Percentiles rank a stretch among this genome's conserved stretches.
These are phyloP conservation scores for Tubiluchus corallicola DNA, from an alignment of 2,888 invertebrate species.

Conservation along the genomic window DNA sequence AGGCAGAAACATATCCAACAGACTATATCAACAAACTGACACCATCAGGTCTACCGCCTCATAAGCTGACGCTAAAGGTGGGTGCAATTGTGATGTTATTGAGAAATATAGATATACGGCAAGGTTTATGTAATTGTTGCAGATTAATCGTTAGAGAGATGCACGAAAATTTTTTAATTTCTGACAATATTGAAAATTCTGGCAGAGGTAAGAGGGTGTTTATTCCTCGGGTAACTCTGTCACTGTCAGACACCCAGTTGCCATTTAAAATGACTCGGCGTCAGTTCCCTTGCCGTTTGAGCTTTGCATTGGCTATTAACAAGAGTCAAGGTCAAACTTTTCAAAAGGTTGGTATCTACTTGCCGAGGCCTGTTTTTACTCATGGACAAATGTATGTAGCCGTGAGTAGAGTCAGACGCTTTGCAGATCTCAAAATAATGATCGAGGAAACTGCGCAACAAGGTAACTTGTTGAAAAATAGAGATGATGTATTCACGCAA, in stretches of 20 bases:
- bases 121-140: constrained; percentile 15
- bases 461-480: too few relatives aligned
- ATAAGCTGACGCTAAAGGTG: constrained; percentile 13
- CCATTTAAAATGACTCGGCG: too few relatives aligned
- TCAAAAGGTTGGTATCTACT: too few relatives aligned
- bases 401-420: too few relatives aligned
- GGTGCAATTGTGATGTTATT: constrained; percentile 15
- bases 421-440: too few relatives aligned
- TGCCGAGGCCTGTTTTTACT: too few relatives aligned
- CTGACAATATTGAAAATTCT: constrained; percentile 9
- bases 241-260: constrained; percentile 6
- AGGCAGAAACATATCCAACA: constrained; percentile 9
- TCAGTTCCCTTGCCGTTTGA: too few relatives aligned
- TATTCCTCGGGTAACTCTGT: constrained; percentile 13
- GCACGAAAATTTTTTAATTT: constrained; percentile 8
- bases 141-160: constrained; percentile 13
- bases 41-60: constrained; percentile 13
- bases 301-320: too few relatives aligned
- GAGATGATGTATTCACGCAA: too few relatives aligned
- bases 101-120: constrained; percentile 13
- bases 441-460: too few relatives aligned
- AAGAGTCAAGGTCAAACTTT: too few relatives aligned
- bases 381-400: too few relatives aligned
- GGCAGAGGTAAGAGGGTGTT: constrained; percentile 11
- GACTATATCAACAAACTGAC: constrained; percentile 14